phyloP scores from a whole-genome alignment of 2,797 vertebrate species.

The Gallinago solitaria region DNA sequence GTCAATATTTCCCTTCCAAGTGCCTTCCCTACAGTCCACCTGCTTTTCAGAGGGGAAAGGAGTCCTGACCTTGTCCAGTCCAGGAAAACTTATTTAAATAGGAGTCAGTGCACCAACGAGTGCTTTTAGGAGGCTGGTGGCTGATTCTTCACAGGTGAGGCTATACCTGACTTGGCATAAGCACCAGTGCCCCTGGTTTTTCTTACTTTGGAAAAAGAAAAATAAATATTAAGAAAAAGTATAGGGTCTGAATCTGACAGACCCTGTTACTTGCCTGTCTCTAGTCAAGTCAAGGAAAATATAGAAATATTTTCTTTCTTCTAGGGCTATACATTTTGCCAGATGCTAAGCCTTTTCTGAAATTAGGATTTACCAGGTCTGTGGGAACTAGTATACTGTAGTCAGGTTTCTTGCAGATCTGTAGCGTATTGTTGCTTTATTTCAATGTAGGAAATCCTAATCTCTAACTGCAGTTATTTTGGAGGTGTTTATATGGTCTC shows the following conservation, averaged over 20 bases:
- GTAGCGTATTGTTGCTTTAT: neutral
- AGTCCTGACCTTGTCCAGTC: neutral
- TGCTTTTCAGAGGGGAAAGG: neutral
- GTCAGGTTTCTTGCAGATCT: neutral
- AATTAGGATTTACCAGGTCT: neutral
- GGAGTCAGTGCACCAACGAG: neutral
- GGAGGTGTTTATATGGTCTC: neutral
- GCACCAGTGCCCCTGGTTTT: neutral
- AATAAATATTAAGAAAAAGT: neutral
- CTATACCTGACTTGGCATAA: neutral
- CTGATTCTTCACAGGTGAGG: neutral
- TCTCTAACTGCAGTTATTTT: neutral
- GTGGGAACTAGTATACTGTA: neutral
- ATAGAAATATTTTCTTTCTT: neutral
- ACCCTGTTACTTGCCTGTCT: neutral
- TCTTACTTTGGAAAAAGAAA: neutral
- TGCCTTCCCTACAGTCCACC: neutral
- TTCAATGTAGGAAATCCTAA: neutral
- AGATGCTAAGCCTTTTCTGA: neutral
- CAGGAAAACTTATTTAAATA: neutral
- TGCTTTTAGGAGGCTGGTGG: neutral
- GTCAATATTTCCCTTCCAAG: neutral
- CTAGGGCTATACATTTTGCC: neutral
- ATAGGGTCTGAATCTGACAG: neutral
- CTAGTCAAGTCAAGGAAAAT: neutral